Base-by-base conservation (phyloP, 2,113 vertebrate genomes). In the Jacana jacana region DNA sequence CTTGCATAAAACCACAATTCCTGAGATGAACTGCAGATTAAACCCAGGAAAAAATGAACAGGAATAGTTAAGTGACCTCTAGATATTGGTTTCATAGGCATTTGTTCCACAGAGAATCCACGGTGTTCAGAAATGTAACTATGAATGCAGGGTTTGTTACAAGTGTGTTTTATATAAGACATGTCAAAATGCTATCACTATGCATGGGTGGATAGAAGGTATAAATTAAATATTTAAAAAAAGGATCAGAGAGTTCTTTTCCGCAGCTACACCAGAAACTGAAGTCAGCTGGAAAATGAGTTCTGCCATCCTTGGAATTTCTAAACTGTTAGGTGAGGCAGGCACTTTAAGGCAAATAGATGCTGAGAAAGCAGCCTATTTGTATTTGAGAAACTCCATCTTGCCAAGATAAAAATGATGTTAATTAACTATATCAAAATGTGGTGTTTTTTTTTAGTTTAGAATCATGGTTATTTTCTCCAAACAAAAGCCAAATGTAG, bases 161-260 rank as follows among this genome's bases (percentile, higher is more conserved):
- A 81, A 90, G 51, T 33, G 23, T 64, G 16, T 81, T 93, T 96
- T 84, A 77, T 89, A 73, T 60, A 95, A 88, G 57, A 37, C 60
- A 66, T 55, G 60, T 85, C 60, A 86, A 88, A 95, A 86, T 66
- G 39, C 20, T 86, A 87, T 89, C 49, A 40, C 88, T 94, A 96
- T 80, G 91, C 52, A 91, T 77, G 79, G 77, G 89, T 91, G 68
- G 69, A 68, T 60, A 92, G 61, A 90, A 71, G 55, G 23, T 68
- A 92, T 83, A 95, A 90, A 96, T 81, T 95, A 96, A 95, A 82
- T 87, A 90, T 93, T 84, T 92, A 48, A 48, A 61, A 54, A 92
- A 94, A 55, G 40, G 60, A 73, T 94, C 92, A 71, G 69, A 52
- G 58, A 87, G 54, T 64, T 91, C 63, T 88, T 4, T 83, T 78